Percentiles rank a stretch among this genome's conserved stretches.
Conservation (phyloP, 1,140 invertebrate genomes). For the Colletes latitarsis region DNA sequence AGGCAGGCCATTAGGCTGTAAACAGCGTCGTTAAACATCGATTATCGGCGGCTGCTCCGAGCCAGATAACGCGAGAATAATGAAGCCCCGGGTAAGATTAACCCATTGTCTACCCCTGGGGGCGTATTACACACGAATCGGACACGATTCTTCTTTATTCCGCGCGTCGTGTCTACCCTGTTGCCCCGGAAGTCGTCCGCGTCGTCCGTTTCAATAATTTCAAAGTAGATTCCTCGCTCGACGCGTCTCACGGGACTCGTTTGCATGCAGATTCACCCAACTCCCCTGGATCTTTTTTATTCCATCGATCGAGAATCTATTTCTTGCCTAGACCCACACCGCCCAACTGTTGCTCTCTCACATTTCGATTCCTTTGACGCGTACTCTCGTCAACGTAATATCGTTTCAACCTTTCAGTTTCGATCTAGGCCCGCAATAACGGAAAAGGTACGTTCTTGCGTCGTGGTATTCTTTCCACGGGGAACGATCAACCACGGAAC, state of each 20-base stretch:
- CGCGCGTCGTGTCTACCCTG: not conserved
- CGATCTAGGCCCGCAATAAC: too few relatives aligned
- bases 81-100: constrained; percentile 57
- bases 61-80: constrained; percentile 59
- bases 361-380: not conserved
- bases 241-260: not conserved
- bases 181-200: constrained; percentile 8
- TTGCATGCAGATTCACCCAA: constrained; percentile 34
- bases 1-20: constrained; percentile 53
- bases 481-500: not conserved
- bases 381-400: not conserved
- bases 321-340: not conserved
- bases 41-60: constrained; percentile 50
- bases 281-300: constrained; percentile 9
- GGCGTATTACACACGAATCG: constrained; percentile 37
- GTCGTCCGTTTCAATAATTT: constrained; percentile 15
- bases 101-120: constrained; percentile 42
- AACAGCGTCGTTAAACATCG: constrained; percentile 63
- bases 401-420: not conserved
- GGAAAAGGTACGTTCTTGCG: too few relatives aligned
- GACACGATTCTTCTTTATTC: constrained; percentile 48
- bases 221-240: not conserved
- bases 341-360: constrained; percentile 16
- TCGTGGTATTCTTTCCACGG: not conserved
- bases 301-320: too few relatives aligned